Base-by-base conservation (phyloP, 2,113 vertebrate genomes). In the Leucoraja erinaceus region DNA sequence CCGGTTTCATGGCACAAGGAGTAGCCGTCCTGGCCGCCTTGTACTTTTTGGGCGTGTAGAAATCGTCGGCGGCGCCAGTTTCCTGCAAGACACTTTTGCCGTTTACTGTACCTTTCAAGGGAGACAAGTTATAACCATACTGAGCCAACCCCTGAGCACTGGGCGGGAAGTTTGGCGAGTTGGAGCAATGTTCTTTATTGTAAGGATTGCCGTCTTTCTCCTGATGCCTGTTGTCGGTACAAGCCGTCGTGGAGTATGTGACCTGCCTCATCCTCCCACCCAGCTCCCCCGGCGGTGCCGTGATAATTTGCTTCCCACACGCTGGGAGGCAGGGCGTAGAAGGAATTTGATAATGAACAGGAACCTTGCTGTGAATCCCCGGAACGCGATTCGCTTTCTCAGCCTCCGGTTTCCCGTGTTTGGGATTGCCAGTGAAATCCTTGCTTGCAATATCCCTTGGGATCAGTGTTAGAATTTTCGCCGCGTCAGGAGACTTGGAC, bases 41-140 rank as follows among this genome's bases (percentile, higher is more conserved):
- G 61, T 90, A 68, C n/a, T 90, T 90, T 68, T 90, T 90, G 86
- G 86, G 86, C 9, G 56, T 90, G 25, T 90, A 90, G n/a, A 68
- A 90, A 68, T 68, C 86, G 0, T 1, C 6, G 28, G n/a, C 16
- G 56, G n/a, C 16, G 56, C 9, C 28, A 8, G 8, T 59, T 25
- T 56, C 79, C 6, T 83, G 47, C 20, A 10, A 56, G 56, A 28
- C 11, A 28, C 20, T 56, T 83, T 83, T 56, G 47, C 25, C 9
- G 10, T 83, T 83, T 56, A 59, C 54, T 0, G 20, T 9, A 28
- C 8, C 79, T 25, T 28, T 83, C 28, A 22, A 56, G 47, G 22
- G 47, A 56, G 79, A 59, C 22, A 59, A 83, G 28, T 12, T 59
- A 10, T 56, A 22, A 56, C 54, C 56, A 59, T 56, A 83, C 25